Percentiles rank a stretch among this genome's conserved stretches.
phyloP scores from a whole-genome alignment of 2,113 vertebrate genomes.

The Anguilla rostrata region DNA sequence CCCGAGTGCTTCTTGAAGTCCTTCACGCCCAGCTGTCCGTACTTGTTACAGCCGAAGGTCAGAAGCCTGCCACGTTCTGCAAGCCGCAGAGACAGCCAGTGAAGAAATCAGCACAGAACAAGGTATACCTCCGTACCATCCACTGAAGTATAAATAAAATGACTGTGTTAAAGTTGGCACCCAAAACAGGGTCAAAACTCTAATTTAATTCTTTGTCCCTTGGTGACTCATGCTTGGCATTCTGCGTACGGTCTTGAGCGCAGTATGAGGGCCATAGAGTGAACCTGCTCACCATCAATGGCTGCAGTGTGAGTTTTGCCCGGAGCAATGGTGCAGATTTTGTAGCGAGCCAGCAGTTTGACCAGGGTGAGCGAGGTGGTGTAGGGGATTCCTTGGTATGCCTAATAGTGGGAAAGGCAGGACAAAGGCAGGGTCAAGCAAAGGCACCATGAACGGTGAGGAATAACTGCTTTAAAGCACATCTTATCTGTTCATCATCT shows the following conservation, averaged over 20 bases:
- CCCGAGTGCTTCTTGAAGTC: conserved; percentile 93
- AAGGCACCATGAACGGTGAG: background rate
- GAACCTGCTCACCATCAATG: conserved; percentile 83
- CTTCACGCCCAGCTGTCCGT: conserved; percentile 91
- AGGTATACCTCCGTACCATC: background rate
- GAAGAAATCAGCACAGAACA: background rate
- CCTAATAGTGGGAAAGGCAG: conserved; percentile 56
- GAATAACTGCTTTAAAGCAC: background rate
- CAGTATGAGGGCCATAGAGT: background rate
- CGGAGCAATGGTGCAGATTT: conserved; percentile 82
- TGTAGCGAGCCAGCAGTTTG: conserved; percentile 90
- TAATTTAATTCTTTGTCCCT: background rate
- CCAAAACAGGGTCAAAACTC: background rate
- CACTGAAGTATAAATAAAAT: background rate
- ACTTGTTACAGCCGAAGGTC: conserved; percentile 96
- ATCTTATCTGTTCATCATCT: background rate
- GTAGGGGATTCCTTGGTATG: conserved; percentile 85
- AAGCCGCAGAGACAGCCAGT: conserved; percentile 35
- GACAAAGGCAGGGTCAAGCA: background rate
- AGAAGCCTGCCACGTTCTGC: conserved; percentile 87
- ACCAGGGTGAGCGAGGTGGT: conserved; percentile 89
- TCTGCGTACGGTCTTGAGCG: background rate
- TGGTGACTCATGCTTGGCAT: background rate
- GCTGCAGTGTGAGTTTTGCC: conserved; percentile 95
- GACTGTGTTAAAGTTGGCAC: background rate